These are phyloP conservation scores for Siniperca knerii DNA, from an alignment of 2,113 vertebrate genomes.

Conservation along the genomic window DNA sequence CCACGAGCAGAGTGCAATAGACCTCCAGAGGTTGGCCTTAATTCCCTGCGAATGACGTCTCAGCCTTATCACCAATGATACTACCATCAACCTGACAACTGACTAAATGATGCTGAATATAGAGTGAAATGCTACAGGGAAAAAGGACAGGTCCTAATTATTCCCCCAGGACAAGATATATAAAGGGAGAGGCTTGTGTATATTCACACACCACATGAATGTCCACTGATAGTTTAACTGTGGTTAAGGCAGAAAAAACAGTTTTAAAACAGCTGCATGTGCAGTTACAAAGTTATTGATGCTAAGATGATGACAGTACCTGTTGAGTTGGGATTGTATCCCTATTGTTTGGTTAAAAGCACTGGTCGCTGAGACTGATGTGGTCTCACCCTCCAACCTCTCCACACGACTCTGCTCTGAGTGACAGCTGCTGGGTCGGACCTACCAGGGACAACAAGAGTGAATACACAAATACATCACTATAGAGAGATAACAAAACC, in stretches of 20 bases:
- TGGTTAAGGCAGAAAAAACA: background rate
- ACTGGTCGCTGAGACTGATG: slow-evolving; percentile 6
- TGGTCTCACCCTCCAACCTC: slow-evolving; percentile 10
- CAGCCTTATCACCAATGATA: slow-evolving; percentile 5
- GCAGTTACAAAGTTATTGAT: background rate
- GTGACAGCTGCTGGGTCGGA: slow-evolving; percentile 43
- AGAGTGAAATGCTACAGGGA: slow-evolving; percentile 3
- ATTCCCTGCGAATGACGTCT: slow-evolving; percentile 2
- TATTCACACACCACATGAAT: background rate
- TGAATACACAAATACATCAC: slow-evolving; percentile 9
- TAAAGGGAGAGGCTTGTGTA: background rate
- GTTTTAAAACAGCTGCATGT: background rate
- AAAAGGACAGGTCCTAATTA: slow-evolving; percentile 24
- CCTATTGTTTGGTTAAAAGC: slow-evolving; percentile 24
- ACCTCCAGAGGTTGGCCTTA: slow-evolving; percentile 11
- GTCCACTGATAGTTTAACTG: background rate
- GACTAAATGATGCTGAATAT: slow-evolving; percentile 9
- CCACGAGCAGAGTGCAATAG: background rate
- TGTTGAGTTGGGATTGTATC: slow-evolving; percentile 38
- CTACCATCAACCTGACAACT: slow-evolving; percentile 22
- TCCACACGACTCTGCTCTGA: slow-evolving; percentile 28
- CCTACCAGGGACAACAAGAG: slow-evolving; percentile 43
- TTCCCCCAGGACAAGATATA: background rate
- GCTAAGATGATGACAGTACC: slow-evolving; percentile 42
- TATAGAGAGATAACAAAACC: background rate